Evolutionary conservation across 2,888 invertebrate species (phyloP).

Genomic region (Pogonocherus hispidulus): DNA sequence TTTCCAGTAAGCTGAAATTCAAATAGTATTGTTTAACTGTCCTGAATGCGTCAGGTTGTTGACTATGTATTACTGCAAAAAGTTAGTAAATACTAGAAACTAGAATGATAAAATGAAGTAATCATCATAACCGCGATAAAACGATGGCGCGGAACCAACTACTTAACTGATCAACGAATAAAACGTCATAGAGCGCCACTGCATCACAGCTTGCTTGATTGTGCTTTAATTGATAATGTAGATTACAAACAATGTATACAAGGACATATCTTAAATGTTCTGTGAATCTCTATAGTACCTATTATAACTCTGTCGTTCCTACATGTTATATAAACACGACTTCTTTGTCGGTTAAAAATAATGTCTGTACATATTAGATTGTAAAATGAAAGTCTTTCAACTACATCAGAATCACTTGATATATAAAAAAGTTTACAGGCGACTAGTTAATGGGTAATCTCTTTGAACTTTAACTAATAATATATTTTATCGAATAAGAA

Average conservation of each 20-base stretch:
- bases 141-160: slow-evolving; percentile 11
- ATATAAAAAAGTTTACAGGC: no score
- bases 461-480: no score
- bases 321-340: no score
- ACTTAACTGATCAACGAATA: slow-evolving; percentile 18
- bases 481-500: no score
- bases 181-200: slow-evolving; percentile 9
- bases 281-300: not conserved
- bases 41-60: not conserved
- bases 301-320: not conserved
- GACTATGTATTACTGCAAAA: not conserved
- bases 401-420: no score
- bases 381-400: no score
- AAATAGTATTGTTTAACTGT: not conserved
- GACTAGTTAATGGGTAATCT: no score
- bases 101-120: not conserved
- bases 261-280: slow-evolving; percentile 14
- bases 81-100: slow-evolving; percentile 3
- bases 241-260: slow-evolving; percentile 10
- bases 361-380: no score
- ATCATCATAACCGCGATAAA: slow-evolving; percentile 7
- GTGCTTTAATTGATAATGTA: slow-evolving; percentile 23
- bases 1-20: no score
- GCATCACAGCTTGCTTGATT: slow-evolving; percentile 12
- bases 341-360: no score